Conservation (phyloP, 2,113 vertebrate genomes). For the Sciurus niger region DNA sequence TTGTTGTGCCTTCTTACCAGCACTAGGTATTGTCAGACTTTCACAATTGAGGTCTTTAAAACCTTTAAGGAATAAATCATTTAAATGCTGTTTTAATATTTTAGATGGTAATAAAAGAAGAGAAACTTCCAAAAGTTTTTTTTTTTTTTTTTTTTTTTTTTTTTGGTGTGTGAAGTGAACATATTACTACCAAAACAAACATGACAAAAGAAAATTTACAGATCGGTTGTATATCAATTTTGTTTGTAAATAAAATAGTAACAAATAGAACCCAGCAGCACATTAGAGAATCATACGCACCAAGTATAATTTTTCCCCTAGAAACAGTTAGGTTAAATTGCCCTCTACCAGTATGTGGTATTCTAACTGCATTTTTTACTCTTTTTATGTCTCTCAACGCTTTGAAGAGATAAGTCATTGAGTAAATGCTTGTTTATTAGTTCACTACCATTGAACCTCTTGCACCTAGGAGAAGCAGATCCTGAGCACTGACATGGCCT, state of each 20-base stretch:
- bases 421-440: neutral
- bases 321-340: neutral
- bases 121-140: neutral
- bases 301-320: neutral
- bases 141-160: neutral
- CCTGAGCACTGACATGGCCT: neutral
- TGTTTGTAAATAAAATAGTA: constrained; percentile 26
- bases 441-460: no score
- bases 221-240: neutral
- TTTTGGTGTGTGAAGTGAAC: neutral
- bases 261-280: neutral
- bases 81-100: neutral
- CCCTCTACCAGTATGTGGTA: neutral
- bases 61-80: neutral
- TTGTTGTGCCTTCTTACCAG: neutral
- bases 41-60: neutral
- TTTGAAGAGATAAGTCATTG: neutral
- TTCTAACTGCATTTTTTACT: neutral
- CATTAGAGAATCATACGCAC: neutral
- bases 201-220: neutral
- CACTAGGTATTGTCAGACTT: neutral
- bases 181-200: neutral
- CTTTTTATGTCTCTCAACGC: neutral
- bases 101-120: neutral
- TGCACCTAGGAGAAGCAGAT: neutral